Evolutionary conservation across 2,113 vertebrate genomes (phyloP).

Genomic region (Tretioscincus oriximinensis): DNA sequence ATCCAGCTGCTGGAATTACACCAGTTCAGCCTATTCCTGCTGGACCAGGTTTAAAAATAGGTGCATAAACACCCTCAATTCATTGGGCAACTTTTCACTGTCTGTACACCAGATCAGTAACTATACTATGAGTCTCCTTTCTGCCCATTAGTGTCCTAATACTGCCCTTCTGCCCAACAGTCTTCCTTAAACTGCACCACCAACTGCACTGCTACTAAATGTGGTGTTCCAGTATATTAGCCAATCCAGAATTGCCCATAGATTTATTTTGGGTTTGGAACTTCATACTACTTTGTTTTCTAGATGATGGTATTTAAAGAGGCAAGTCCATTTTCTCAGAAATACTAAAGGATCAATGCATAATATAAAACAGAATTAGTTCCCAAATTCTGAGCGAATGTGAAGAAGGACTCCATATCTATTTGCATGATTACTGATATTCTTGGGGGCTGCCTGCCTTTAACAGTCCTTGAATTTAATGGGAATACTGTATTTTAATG

Average conservation of each 20-base stretch:
- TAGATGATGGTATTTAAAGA: not conserved
- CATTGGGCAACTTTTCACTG: too few relatives aligned
- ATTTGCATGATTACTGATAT: not conserved
- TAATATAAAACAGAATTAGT: not conserved
- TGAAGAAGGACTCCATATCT: not conserved
- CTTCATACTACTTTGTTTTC: not conserved
- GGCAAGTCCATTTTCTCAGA: not conserved
- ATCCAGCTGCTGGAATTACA: too few relatives aligned
- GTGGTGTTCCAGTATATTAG: too few relatives aligned
- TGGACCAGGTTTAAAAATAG: too few relatives aligned
- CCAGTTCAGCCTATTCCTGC: too few relatives aligned
- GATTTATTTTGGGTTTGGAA: not conserved
- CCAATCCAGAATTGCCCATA: not conserved
- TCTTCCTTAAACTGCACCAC: too few relatives aligned
- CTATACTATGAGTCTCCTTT: too few relatives aligned
- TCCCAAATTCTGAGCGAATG: not conserved
- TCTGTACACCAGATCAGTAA: too few relatives aligned
- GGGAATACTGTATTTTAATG: constrained; percentile 63
- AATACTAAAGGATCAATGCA: not conserved
- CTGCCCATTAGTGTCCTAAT: too few relatives aligned
- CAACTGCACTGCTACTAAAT: too few relatives aligned
- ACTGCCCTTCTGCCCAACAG: too few relatives aligned
- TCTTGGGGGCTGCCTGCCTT: constrained; percentile 39
- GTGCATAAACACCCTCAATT: too few relatives aligned
- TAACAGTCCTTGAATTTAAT: constrained; percentile 62